phyloP scores from a whole-genome alignment of 2,797 vertebrate genomes.

The Amphiprion clarkii region DNA sequence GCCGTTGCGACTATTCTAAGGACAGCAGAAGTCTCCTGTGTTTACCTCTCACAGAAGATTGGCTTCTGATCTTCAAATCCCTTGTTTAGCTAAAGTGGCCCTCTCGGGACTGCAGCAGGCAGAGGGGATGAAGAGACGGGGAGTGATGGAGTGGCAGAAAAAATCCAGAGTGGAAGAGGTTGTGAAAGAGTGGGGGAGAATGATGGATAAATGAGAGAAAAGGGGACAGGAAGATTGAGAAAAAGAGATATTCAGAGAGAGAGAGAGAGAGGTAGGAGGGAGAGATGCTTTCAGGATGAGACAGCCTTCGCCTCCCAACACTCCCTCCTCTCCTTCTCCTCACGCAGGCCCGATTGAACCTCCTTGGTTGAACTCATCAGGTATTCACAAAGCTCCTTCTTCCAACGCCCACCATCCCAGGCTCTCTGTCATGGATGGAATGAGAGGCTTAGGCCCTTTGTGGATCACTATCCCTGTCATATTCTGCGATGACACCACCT shows the following conservation, averaged over 20 bases:
- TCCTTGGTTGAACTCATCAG: constrained; percentile 68
- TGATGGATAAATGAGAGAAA: constrained; percentile 48
- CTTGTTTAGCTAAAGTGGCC: constrained; percentile 81
- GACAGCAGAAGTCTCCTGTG: constrained; percentile 55
- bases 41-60: constrained; percentile 74
- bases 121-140: constrained; percentile 36
- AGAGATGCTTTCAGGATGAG: constrained; percentile 60
- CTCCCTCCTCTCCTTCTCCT: constrained; percentile 35
- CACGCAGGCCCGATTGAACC: constrained; percentile 61
- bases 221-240: constrained; percentile 23
- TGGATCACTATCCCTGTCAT: constrained; percentile 67
- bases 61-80: constrained; percentile 77
- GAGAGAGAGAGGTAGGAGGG: constrained; percentile 21
- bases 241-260: constrained; percentile 42
- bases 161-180: constrained; percentile 23
- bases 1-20: constrained; percentile 48
- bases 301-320: constrained; percentile 19
- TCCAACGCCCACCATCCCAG: constrained; percentile 61
- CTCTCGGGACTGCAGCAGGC: constrained; percentile 73
- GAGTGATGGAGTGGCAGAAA: constrained; percentile 47
- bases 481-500: constrained; percentile 52
- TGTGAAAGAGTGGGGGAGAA: constrained; percentile 28
- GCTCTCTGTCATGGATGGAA: constrained; percentile 65
- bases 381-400: constrained; percentile 77
- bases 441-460: constrained; percentile 71